Base-by-base conservation (phyloP, 30 jellyfish, hydroid and myxozoan genomes). In the Hydractinia symbiolongicarpus region DNA sequence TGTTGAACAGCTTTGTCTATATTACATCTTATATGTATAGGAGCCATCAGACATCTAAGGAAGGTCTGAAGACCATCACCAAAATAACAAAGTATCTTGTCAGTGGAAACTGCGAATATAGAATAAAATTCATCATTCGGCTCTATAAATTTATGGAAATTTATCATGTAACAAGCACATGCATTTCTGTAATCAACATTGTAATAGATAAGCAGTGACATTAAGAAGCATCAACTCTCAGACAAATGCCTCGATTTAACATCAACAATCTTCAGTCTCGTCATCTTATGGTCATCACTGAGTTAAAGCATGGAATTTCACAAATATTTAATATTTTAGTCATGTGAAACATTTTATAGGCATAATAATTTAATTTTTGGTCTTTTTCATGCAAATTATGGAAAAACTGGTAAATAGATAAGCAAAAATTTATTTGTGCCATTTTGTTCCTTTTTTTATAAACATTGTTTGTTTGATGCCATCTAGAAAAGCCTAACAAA, bases 31-130 rank as follows among this genome's bases (percentile, higher is more conserved):
- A 30, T 30, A 30, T 30, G 44, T 30, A 30, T 20, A 19, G 52
- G 53, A 15, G 77, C 81, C 85, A 77, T 77, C 85, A 77, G 85
- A 77, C 85, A 77, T 77, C 85, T 77, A 77, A 77, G 85, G 85
- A 77, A 77, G 85, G 85, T 19, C 85, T 55, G n/a, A 17, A 8
- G 58, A n/a, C 50, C 85, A 77, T 77, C 85, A 55, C 55, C 60
- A 54, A 77, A 77, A 77, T 77, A 76, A 5, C 40, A 8, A 15
- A 30, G 40, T 11, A 58, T 77, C 76, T 54, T 79, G n/a, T 77
- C 85, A 77, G 85, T 77, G 85, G 85, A 77, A 77, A 77, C 85
- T 77, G 85, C 85, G 85, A 77, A 77, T 77, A 74, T 77, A 77
- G 85, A 77, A 77, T 77, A 77, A 77, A 77, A 77, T 77, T 77